Evolutionary conservation across 2,797 vertebrate species (phyloP), one percentile per base, ranked within the genome.

Genomic region (Todus mexicanus): DNA sequence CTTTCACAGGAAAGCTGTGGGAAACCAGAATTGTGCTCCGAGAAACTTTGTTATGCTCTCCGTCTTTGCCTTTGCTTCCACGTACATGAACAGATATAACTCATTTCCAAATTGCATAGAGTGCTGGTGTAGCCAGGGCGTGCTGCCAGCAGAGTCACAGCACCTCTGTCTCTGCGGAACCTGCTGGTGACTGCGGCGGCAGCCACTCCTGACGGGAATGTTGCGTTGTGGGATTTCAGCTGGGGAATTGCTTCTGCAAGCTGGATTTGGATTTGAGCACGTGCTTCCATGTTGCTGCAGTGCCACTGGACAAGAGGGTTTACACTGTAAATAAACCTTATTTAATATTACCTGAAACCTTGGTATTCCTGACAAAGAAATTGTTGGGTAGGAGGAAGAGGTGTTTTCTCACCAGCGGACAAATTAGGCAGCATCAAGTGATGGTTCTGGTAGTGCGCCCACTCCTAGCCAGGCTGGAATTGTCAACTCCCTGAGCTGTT

Each of bases 131-230:
- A 70, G 88, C 38, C 45, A 26, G 69, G 43, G 26, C 0, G 0
- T 3, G 6, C 48, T 85, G 84, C 85, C 86, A 63, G 80, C 66
- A 37, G 31, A 29, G 23, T 22, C 0, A 0, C 4, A 2, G 54
- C 50, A 16, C 42, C 42, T 51, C 1, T 0, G 18, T 3, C 0
- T 0, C 51, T n/a, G 35, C 74, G 70, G 77, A 66, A 27, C 25
- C 19, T 0, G 0, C 11, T 42, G 48, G 11, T 66, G 70, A 23
- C 38, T 26, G 54, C 0, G 0, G 31, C 1, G 0, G 35, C 68
- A 82, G 53, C 45, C 29, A 0, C 29, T 76, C 57, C 43, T 50
- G 26, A 31, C 1, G 10, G 53, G 29, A 79, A 20, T 0, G 0
- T 8, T 35, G 43, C 0, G 1, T 27, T 37, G 31, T 71, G 77